A percentile compares a stretch with the other conserved stretches of the same genome.
phyloP scores from a whole-genome alignment of 2,797 vertebrate species.

The Gymnothorax javanicus region DNA sequence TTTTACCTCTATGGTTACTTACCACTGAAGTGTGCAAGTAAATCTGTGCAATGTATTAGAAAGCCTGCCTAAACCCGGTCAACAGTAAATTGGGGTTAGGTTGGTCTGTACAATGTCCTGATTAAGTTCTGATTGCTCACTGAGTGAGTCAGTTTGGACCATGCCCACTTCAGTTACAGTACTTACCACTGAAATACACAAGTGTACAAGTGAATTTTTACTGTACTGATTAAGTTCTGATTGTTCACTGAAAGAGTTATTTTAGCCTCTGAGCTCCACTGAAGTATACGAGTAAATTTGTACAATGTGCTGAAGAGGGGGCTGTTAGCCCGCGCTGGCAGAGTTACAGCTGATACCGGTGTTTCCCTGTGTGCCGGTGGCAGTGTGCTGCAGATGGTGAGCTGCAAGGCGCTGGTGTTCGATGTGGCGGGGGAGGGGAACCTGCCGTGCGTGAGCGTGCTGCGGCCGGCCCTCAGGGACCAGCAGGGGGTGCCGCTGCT shows the following conservation, averaged over 20 bases:
- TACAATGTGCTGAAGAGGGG: background rate
- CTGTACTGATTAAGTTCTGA: background rate
- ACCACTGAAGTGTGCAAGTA: no score
- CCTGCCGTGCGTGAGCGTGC: conserved; percentile 78
- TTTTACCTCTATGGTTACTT: no score
- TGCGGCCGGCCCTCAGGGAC: conserved; percentile 69
- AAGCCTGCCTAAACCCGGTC: no score
- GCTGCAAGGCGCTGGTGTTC: conserved; percentile 72
- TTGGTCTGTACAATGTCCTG: no score
- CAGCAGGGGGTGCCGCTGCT: conserved; percentile 71
- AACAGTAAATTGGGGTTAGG: no score
- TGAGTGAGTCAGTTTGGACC: no score
- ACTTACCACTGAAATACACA: no score
- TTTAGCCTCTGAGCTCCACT: background rate
- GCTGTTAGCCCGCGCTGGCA: background rate
- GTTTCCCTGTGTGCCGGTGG: background rate
- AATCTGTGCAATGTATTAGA: no score
- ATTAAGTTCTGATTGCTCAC: no score
- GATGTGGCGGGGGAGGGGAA: conserved; percentile 80
- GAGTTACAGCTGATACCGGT: background rate
- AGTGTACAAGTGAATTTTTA: no score
- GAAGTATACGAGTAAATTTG: background rate
- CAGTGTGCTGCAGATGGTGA: conserved; percentile 60
- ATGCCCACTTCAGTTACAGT: no score
- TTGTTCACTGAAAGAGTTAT: background rate